These are phyloP conservation scores for Tachina grossa DNA, from an alignment of 2,888 invertebrate genomes.

Conservation along the genomic window DNA sequence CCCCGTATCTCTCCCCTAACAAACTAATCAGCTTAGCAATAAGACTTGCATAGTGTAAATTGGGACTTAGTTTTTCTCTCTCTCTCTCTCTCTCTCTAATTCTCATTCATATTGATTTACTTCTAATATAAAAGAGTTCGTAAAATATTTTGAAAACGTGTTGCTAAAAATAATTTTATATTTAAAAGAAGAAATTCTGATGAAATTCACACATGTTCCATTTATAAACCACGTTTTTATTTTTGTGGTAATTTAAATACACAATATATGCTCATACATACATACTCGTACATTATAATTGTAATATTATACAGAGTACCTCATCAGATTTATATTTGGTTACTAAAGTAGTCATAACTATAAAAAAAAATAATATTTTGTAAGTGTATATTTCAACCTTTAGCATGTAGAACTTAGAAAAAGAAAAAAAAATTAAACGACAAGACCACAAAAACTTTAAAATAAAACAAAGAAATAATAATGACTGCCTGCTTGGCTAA, in stretches of 20 bases:
- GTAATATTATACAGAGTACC: slow-evolving; percentile 7
- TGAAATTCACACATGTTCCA: background rate
- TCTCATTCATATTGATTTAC: too few species aligned
- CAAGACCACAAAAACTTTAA: slow-evolving; percentile 27
- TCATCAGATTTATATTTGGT: slow-evolving; percentile 11
- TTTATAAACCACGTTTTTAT: background rate
- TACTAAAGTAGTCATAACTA: slow-evolving; percentile 2
- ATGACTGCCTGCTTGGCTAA: slow-evolving; percentile 20
- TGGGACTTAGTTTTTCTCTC: too few species aligned
- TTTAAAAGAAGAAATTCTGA: too few species aligned
- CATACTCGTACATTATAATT: slow-evolving; percentile 27
- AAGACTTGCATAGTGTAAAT: too few species aligned
- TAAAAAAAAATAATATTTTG: background rate
- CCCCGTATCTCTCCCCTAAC: too few species aligned
- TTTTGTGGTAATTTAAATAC: slow-evolving; percentile 9
- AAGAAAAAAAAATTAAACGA: slow-evolving; percentile 7
- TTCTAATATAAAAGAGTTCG: background rate
- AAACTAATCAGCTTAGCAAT: too few species aligned
- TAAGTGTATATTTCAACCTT: slow-evolving; percentile 9
- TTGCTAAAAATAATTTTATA: too few species aligned
- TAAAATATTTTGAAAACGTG: background rate
- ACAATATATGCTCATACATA: background rate
- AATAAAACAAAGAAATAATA: slow-evolving; percentile 29
- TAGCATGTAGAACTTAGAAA: slow-evolving; percentile 14
- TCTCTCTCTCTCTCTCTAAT: background rate